phyloP scores from a whole-genome alignment of 1,140 invertebrate species.

The Colletes latitarsis region DNA sequence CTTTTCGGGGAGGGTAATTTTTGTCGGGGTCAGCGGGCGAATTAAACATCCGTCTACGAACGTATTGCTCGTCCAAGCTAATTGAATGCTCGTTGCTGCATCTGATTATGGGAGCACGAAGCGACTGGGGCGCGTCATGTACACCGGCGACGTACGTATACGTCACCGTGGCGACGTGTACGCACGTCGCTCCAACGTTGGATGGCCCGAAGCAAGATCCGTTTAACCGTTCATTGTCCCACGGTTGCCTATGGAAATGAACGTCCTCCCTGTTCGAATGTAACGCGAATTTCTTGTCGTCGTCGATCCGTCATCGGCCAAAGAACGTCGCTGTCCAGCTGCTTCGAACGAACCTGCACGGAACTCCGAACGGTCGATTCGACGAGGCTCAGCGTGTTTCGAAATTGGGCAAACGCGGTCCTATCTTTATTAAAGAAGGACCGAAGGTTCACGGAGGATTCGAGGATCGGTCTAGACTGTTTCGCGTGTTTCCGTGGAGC shows the following conservation, averaged over 20 bases:
- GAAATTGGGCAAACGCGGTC: no score
- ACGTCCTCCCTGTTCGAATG: not conserved
- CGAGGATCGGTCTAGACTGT: not conserved
- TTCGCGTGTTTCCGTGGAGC: not conserved
- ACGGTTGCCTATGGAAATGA: not conserved
- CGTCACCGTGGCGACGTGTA: conserved; percentile 43
- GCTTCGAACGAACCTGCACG: no score
- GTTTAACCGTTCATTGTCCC: conserved; percentile 29
- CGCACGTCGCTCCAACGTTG: conserved; percentile 21
- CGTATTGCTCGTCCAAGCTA: conserved; percentile 42
- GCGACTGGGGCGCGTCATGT: conserved; percentile 38
- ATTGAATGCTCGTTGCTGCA: conserved; percentile 64
- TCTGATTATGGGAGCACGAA: conserved; percentile 56
- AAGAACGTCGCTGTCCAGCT: not conserved
- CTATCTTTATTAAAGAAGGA: no score
- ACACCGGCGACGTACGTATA: conserved; percentile 42
- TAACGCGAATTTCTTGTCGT: conserved; percentile 3
- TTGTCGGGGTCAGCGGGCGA: conserved; percentile 4
- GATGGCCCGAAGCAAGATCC: conserved; percentile 3
- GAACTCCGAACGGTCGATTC: no score
- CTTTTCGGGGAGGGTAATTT: not conserved
- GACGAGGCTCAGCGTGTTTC: no score
- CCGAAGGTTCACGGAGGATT: not conserved
- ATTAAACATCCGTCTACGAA: conserved; percentile 19
- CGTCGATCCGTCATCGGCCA: not conserved